Base-by-base conservation (phyloP, 2,113 vertebrate species). In the Lonchura striata region DNA sequence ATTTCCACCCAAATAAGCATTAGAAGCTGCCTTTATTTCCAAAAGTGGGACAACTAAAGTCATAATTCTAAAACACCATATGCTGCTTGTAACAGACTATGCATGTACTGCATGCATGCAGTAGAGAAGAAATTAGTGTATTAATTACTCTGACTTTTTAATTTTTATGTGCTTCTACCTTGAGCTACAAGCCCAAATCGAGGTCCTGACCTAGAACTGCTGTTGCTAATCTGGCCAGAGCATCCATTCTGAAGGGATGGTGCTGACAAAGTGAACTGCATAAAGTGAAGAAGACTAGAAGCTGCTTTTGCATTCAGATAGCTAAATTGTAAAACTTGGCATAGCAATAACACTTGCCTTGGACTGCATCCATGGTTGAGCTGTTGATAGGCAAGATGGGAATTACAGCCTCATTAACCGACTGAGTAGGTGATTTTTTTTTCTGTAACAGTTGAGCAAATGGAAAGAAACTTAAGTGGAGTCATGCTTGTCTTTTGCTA, bases 241-340 rank as follows among this genome's bases (percentile, higher is more conserved):
- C 27, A 66, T 30, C 24, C 28, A 18, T 92, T 92, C 35, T 78
- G 61, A 81, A 82, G 37, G n/a, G 31, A 63, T 85, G 28, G 53
- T 84, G 74, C 78, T 94, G 90, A 91, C 74, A 27, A 75, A 91
- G 53, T 65, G 70, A 82, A 75, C n/a, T 79, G 61, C 21, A 46
- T 79, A 3, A 93, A 84, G 41, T 70, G 63, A 95, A 46, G 69
- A 90, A 85, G 59, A 80, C 30, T 82, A 72, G 88, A 83, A 90
- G 54, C 68, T 91, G 59, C 63, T 88, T 92, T 82, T 90, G 54
- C 71, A 70, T 93, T 88, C 75, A 74, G 68, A 78, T 56, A 85
- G 53, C 72, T 92, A 66, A 95, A 77, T 84, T 94, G 77, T 94
- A 82, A 91, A 95, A 82, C 63, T 77, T 96, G 94, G 68, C 79